These are phyloP conservation scores for Ctenopoma multispine DNA, from an alignment of 2,797 vertebrate genomes.

Conservation along the genomic window DNA sequence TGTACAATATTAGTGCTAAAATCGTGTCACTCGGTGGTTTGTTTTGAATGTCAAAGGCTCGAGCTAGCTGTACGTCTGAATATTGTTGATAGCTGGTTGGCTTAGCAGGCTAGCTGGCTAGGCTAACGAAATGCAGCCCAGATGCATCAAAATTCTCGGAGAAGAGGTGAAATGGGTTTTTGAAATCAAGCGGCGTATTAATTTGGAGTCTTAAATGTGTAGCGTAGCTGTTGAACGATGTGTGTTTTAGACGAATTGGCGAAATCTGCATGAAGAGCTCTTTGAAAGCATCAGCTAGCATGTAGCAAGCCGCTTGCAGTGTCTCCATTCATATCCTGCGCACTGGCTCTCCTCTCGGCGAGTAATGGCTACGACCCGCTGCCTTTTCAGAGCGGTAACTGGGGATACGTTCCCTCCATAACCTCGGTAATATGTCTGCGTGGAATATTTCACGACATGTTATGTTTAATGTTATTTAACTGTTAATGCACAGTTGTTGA, in stretches of 20 bases:
- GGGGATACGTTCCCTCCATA: background rate
- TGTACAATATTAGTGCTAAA: slow-evolving; percentile 33
- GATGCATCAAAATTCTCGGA: slow-evolving; percentile 61
- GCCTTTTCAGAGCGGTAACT: slow-evolving; percentile 49
- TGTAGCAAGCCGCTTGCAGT: slow-evolving; percentile 72
- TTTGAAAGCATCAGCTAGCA: slow-evolving; percentile 74
- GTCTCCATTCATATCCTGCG: slow-evolving; percentile 85
- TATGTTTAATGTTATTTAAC: background rate
- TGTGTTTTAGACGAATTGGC: slow-evolving; percentile 1
- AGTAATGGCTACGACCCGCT: slow-evolving; percentile 71
- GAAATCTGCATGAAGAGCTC: slow-evolving; percentile 52
- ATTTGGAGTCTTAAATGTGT: background rate
- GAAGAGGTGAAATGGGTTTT: slow-evolving; percentile 21
- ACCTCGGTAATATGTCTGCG: background rate
- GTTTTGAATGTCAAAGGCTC: slow-evolving; percentile 85
- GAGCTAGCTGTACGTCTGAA: slow-evolving; percentile 80
- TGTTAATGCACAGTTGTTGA: background rate
- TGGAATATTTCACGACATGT: background rate
- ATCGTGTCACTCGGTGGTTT: slow-evolving; percentile 71
- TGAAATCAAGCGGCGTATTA: slow-evolving; percentile 15
- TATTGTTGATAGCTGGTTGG: slow-evolving; percentile 83
- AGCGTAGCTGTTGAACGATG: background rate
- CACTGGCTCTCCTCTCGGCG: slow-evolving; percentile 65
- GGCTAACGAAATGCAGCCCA: slow-evolving; percentile 78
- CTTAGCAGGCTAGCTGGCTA: slow-evolving; percentile 81